phyloP scores from a whole-genome alignment of 2,797 vertebrate genomes.

The Microhierax caerulescens region DNA sequence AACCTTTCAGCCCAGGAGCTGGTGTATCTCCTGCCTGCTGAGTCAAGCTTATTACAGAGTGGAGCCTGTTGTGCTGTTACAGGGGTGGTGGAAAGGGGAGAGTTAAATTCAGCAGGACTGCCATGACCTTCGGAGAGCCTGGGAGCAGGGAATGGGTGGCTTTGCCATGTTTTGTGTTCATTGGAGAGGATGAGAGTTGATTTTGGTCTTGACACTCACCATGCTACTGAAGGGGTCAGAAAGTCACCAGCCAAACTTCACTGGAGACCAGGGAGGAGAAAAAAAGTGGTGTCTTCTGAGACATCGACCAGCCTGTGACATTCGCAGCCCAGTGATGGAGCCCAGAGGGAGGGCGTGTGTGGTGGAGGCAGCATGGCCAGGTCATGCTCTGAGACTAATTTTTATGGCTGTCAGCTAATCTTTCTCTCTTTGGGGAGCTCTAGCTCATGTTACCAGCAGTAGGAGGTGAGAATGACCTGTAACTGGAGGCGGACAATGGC shows the following conservation, averaged over 20 bases:
- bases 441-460: slow-evolving; percentile 68
- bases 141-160: not conserved
- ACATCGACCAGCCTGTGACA: slow-evolving; percentile 12
- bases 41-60: not conserved
- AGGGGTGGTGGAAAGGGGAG: not conserved
- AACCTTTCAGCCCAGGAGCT: not conserved
- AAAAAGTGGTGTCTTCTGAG: not conserved
- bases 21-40: not conserved
- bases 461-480: slow-evolving; percentile 74
- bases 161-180: not conserved
- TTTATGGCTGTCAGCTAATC: slow-evolving; percentile 64
- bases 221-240: not conserved
- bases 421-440: slow-evolving; percentile 51
- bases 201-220: not conserved
- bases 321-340: not conserved
- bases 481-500: slow-evolving; percentile 56
- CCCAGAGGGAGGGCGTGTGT: not conserved
- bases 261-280: not conserved
- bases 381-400: slow-evolving; percentile 69
- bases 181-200: not conserved
- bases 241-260: not conserved
- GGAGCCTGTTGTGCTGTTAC: not conserved
- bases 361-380: not conserved
- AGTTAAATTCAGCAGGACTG: not conserved
- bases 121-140: not conserved